These are phyloP conservation scores for Prietella phreatophila DNA, from an alignment of 2,113 vertebrate species.

Conservation along the genomic window DNA sequence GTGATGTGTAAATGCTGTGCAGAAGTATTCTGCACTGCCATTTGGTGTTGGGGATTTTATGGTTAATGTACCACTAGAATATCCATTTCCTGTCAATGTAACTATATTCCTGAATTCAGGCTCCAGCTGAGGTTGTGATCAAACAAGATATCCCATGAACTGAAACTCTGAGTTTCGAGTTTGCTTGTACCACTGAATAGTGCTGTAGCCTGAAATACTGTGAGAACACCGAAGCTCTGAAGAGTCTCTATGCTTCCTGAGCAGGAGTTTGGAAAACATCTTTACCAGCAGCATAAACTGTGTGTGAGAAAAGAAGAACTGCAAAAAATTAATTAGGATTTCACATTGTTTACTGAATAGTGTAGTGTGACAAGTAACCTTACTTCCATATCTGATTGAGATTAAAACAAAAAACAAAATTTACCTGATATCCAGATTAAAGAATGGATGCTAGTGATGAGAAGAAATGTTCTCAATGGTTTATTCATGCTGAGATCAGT, in stretches of 20 bases:
- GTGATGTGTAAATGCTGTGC: conserved; percentile 51
- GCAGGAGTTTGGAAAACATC: conserved; percentile 31
- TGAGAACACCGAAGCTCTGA: conserved; percentile 36
- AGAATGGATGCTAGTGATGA: not conserved
- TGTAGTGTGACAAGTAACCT: not conserved
- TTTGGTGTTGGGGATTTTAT: not conserved
- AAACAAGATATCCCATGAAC: conserved; percentile 17
- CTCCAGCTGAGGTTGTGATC: conserved; percentile 6
- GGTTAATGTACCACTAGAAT: not conserved
- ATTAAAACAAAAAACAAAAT: not conserved
- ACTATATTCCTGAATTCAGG: conserved; percentile 4
- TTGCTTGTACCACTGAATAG: conserved; percentile 52
- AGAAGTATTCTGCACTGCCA: conserved; percentile 53
- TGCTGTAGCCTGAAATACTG: not conserved
- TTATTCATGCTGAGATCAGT: not conserved
- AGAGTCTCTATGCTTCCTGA: not conserved
- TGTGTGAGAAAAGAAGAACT: not conserved
- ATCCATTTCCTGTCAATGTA: not conserved
- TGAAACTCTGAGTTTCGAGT: not conserved
- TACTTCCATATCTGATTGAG: not conserved
- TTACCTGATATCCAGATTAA: conserved; percentile 5
- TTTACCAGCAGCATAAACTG: not conserved
- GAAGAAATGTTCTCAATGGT: not conserved
- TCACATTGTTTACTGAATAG: not conserved
- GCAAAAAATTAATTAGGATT: too few relatives aligned